A percentile compares a stretch with the other conserved stretches of the same genome.
phyloP scores from a whole-genome alignment of 2,888 invertebrate genomes.

The Meteorus colon region DNA sequence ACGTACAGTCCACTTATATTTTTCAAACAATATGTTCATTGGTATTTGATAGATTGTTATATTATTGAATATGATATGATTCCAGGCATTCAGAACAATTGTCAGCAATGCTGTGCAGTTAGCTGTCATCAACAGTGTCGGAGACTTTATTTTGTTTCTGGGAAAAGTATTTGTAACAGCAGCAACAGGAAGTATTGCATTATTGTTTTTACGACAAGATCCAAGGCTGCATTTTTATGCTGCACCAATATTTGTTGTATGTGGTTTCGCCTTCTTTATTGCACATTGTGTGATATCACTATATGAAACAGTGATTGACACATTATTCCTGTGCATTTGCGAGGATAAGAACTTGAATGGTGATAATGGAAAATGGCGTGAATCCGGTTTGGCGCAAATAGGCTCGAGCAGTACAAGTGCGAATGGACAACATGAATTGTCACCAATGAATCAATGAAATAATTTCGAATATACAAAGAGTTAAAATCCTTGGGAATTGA shows the following conservation, averaged over 20 bases:
- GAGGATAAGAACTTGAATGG: conserved; percentile 92
- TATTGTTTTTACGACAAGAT: conserved; percentile 84
- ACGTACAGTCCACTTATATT: conserved; percentile 64
- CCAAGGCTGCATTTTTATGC: conserved; percentile 87
- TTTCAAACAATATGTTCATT: not conserved
- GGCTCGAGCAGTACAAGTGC: conserved; percentile 61
- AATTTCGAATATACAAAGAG: not conserved
- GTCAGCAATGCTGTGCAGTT: conserved; percentile 90
- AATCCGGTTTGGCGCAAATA: conserved; percentile 67
- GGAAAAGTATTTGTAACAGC: conserved; percentile 90
- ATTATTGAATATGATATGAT: conserved; percentile 51
- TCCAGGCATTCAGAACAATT: conserved; percentile 89
- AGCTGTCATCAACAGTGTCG: conserved; percentile 93
- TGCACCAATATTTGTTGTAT: conserved; percentile 88
- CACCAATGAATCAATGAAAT: conserved; percentile 71
- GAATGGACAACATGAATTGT: conserved; percentile 72
- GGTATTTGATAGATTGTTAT: conserved; percentile 29
- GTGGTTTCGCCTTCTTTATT: conserved; percentile 91
- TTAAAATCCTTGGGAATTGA: not conserved
- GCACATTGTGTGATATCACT: conserved; percentile 94
- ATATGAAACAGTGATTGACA: conserved; percentile 97
- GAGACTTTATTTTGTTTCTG: conserved; percentile 93
- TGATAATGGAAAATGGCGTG: conserved; percentile 76
- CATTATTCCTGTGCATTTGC: conserved; percentile 94
- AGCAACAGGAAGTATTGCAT: conserved; percentile 85